phyloP scores from a whole-genome alignment of 2,113 vertebrate species.

The Polypterus senegalus region DNA sequence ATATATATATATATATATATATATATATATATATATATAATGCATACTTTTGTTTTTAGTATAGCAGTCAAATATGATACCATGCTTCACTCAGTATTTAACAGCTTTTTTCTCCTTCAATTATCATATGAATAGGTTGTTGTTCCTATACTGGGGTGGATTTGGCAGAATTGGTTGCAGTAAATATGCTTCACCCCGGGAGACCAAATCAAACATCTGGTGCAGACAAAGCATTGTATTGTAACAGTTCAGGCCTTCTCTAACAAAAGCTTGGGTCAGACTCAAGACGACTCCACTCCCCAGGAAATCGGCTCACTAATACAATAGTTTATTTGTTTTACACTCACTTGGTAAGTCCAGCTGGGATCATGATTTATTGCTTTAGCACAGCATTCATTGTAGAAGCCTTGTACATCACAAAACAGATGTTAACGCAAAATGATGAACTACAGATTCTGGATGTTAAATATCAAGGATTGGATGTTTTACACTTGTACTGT shows the following conservation, averaged over 20 bases:
- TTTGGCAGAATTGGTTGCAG: slow-evolving; percentile 3
- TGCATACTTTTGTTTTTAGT: too few relatives aligned
- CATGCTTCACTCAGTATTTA: not conserved
- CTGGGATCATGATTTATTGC: slow-evolving; percentile 32
- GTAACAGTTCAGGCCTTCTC: slow-evolving; percentile 1
- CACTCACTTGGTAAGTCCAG: slow-evolving; percentile 31
- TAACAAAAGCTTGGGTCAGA: slow-evolving; percentile 9
- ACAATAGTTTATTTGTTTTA: slow-evolving; percentile 36
- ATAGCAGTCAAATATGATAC: too few relatives aligned
- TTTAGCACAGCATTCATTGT: slow-evolving; percentile 9
- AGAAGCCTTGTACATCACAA: slow-evolving; percentile 10
- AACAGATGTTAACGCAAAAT: too few relatives aligned
- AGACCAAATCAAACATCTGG: slow-evolving; percentile 9
- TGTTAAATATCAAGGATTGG: too few relatives aligned
- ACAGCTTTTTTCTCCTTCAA: not conserved
- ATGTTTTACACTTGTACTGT: too few relatives aligned
- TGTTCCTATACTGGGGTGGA: not conserved
- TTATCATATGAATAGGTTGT: not conserved
- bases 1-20: too few relatives aligned
- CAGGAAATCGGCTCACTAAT: slow-evolving; percentile 33
- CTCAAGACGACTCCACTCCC: slow-evolving; percentile 13
- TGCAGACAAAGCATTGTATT: slow-evolving; percentile 3
- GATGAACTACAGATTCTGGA: too few relatives aligned
- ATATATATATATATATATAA: too few relatives aligned
- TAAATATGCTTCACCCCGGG: slow-evolving; percentile 2